Conservation (phyloP, 2,888 invertebrate genomes). For the Drosophila stalkeri region DNA sequence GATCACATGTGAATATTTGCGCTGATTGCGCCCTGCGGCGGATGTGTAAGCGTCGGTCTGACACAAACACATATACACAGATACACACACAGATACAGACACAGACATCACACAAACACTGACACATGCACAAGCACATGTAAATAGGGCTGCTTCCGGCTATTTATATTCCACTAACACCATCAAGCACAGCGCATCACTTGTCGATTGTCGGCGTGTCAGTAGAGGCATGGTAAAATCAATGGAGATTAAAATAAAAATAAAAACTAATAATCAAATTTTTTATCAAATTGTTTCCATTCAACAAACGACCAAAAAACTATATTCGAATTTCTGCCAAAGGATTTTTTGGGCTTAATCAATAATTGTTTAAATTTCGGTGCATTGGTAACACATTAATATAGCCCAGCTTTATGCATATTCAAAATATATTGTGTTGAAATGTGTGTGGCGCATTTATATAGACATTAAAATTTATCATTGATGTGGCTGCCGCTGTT, state of each 20-base stretch:
- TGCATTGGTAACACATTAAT: slow-evolving; percentile 60
- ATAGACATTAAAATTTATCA: slow-evolving; percentile 67
- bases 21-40: slow-evolving; percentile 58
- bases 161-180: slow-evolving; percentile 41
- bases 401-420: slow-evolving; percentile 28
- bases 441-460: slow-evolving; percentile 56
- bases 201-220: slow-evolving; percentile 5
- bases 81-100: not conserved
- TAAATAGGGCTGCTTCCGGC: slow-evolving; percentile 57
- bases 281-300: slow-evolving; percentile 3
- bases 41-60: slow-evolving; percentile 45
- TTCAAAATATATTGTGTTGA: slow-evolving; percentile 30
- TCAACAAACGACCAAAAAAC: slow-evolving; percentile 10
- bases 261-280: too few relatives aligned
- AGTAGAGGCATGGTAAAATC: slow-evolving; percentile 17
- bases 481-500: slow-evolving; percentile 27
- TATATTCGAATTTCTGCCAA: slow-evolving; percentile 16
- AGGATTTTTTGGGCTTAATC: slow-evolving; percentile 22
- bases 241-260: slow-evolving; percentile 20
- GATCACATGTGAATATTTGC: slow-evolving; percentile 61
- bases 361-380: slow-evolving; percentile 13
- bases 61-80: slow-evolving; percentile 15
- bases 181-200: slow-evolving; percentile 23
- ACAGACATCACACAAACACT: slow-evolving; percentile 3
- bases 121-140: slow-evolving; percentile 9